Percentiles rank a stretch among this genome's conserved stretches.
Evolutionary conservation across 2,113 vertebrate species (phyloP).

Genomic region (Noturus placidus): DNA sequence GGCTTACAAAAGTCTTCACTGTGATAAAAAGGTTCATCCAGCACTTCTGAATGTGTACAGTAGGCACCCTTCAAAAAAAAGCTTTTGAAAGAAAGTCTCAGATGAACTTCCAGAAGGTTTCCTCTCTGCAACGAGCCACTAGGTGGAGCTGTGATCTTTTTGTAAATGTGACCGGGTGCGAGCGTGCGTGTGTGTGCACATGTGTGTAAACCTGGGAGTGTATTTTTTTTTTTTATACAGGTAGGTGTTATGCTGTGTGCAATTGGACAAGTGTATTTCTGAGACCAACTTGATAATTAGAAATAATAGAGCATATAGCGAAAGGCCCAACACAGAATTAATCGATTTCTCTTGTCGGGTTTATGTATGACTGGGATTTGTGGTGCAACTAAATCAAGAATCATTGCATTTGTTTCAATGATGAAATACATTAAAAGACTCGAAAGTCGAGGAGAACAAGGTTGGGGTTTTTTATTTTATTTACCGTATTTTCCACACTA

Average conservation of each 20-base stretch:
- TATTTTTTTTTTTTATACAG: conserved; percentile 40
- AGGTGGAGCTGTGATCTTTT: conserved; percentile 74
- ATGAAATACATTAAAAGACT: conserved; percentile 32
- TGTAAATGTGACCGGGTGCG: conserved; percentile 24
- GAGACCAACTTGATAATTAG: conserved; percentile 56
- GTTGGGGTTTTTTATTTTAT: background rate
- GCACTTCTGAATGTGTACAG: background rate
- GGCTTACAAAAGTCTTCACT: background rate
- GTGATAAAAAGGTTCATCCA: background rate
- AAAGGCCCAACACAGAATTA: conserved; percentile 53
- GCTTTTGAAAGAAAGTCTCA: background rate
- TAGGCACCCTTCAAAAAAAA: background rate
- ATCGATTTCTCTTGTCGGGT: conserved; percentile 56
- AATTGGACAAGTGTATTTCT: conserved; percentile 54
- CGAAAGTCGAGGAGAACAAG: conserved; percentile 14
- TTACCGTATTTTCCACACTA: no score
- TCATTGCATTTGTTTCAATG: conserved; percentile 42
- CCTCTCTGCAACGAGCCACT: conserved; percentile 50
- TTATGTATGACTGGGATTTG: conserved; percentile 53
- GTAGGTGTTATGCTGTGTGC: conserved; percentile 48
- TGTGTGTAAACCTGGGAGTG: conserved; percentile 7
- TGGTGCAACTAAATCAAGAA: conserved; percentile 49
- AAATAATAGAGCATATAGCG: conserved; percentile 55
- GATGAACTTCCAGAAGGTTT: background rate
- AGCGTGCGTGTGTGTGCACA: background rate